A percentile compares a stretch with the other conserved stretches of the same genome.
phyloP scores from a whole-genome alignment of 2,113 vertebrate species.

The Burhinus bistriatus region DNA sequence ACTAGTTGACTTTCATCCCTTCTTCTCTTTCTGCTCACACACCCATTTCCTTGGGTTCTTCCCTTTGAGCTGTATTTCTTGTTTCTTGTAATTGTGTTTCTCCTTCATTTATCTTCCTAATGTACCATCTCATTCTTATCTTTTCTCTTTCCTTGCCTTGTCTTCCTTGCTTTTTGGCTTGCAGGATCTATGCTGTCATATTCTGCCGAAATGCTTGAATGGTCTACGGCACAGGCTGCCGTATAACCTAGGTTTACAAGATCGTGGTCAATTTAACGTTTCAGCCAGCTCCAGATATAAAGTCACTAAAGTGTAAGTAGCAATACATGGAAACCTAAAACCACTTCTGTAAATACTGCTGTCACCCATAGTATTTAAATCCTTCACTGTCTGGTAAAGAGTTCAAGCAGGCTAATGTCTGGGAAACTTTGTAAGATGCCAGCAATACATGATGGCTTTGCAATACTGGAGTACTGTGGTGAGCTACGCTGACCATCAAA shows the following conservation, averaged over 20 bases:
- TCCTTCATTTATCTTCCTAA: constrained; percentile 37
- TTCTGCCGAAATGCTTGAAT: constrained; percentile 40
- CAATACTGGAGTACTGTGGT: background rate
- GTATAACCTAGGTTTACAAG: constrained; percentile 15
- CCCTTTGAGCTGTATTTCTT: background rate
- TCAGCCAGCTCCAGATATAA: constrained; percentile 44
- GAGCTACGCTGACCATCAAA: background rate
- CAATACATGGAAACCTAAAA: constrained; percentile 20
- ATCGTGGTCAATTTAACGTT: constrained; percentile 51
- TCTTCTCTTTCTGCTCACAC: background rate
- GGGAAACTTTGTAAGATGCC: constrained; percentile 1
- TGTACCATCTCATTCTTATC: background rate
- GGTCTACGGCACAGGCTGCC: constrained; percentile 35
- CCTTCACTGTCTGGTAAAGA: constrained; percentile 18
- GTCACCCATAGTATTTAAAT: background rate
- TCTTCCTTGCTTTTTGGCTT: background rate
- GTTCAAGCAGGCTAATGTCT: background rate
- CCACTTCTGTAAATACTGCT: constrained; percentile 23
- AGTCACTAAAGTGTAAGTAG: constrained; percentile 46
- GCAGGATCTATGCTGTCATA: constrained; percentile 1
- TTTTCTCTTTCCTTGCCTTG: background rate
- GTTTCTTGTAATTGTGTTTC: background rate
- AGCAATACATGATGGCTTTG: background rate
- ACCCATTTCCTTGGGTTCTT: background rate
- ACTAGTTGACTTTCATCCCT: background rate